Base-by-base conservation (phyloP, 1,140 invertebrate genomes). In the Meloidogyne floridensis region DNA sequence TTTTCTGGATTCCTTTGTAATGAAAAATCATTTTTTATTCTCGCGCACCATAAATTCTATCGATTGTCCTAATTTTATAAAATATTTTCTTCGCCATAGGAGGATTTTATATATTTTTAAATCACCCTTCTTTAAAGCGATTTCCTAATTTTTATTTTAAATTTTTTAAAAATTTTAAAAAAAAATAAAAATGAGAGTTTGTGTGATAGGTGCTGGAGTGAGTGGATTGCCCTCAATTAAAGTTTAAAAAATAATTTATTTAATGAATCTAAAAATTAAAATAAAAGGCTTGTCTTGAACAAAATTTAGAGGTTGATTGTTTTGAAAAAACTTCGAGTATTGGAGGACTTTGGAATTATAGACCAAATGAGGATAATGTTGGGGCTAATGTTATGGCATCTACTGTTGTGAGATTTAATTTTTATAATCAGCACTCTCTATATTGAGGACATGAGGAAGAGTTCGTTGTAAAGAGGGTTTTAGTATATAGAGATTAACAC, bases 321-420 rank as follows among this genome's bases (percentile, higher is more conserved):
- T 92, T 90, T 81, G 92, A 93, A 82, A 90, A 88, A 81, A 90
- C 89, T 20, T 71, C 86, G 72, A 89, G 91, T 80, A 87, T 92
- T 56, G 92, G 92, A 7, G 92, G 92, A 42, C 86, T 93, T 5
- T 93, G 92, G 92, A 91, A 91, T 69, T 93, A 92, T 82, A 54
- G 90, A 42, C 90, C 91, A 8, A 85, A 90, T 6, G 69, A 77
- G 70, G 15, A 11, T 0, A 56, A 78, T n/a, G 73, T 88, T 18
- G 85, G 90, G 6, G 90, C 87, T 3, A 91, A 91, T 2, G 91
- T 92, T 2, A 90, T 91, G 89, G 87, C 87, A 51, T 90, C 90
- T 20, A 91, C 91, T 1, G 87, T 92, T 11, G 90, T 79, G 7
- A 47, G 8, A 70, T 5, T 69, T 70, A 42, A 69, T 71, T 18